Base-by-base conservation (phyloP, 2,113 vertebrate species). In the Podocnemis expansa region DNA sequence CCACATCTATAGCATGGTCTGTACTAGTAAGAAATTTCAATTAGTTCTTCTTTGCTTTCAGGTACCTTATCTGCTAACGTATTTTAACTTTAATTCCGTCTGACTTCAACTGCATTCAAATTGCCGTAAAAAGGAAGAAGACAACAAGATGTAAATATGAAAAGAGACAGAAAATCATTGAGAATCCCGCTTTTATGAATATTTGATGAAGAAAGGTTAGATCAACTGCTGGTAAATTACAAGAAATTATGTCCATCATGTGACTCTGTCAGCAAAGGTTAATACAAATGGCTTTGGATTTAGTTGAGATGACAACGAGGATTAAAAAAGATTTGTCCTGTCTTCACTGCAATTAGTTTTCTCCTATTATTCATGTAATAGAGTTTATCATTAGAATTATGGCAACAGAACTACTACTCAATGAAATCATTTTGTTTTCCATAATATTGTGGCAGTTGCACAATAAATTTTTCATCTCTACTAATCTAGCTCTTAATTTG, bases 101-200 rank as follows among this genome's bases (percentile, higher is more conserved):
- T 99, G 99, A 99, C 99, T 99, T 98, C 98, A 98, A 98, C 97
- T 98, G 98, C 98, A 98, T 98, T 98, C 98, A 98, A 98, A 98
- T 98, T 98, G 98, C 95, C 98, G 98, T 97, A 98, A 98, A 98
- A 97, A 97, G 97, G 97, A 97, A 98, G 98, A 98, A 98, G 99
- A 99, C 99, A 99, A 99, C 98, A 99, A 98, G 98, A 98, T 98
- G 98, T 99, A 99, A 99, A 99, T 99, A 99, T 98, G 97, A 98
- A 98, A 99, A 98, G 98, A 99, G 99, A 99, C 99, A 99, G 99
- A 99, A 99, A 99, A 99, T 99, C 99, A 99, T 99, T 99, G 98
- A 98, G 98, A 99, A 99, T 98, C 98, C 98, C 98, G 99, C 98
- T 98, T 98, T 98, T 98, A 99, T 99, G 98, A 99, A 99, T 99